Base-by-base conservation (phyloP, 1,140 invertebrate genomes). In the Frieseomelitta varia region DNA sequence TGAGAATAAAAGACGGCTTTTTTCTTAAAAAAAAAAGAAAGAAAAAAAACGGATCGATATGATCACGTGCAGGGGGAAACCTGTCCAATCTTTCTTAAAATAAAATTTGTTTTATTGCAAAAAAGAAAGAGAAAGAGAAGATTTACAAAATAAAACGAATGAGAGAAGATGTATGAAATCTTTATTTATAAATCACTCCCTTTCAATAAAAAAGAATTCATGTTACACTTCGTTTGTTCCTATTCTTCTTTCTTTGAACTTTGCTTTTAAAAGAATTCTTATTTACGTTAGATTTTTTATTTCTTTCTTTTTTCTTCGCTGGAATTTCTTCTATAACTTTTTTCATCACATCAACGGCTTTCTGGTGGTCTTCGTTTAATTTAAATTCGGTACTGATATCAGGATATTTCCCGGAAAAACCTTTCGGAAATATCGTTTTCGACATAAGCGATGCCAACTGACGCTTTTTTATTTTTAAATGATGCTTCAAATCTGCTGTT, bases 341-440 rank as follows among this genome's bases (percentile, higher is more conserved):
- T 82, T 96, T 92, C 96, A 96, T 96, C 4, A 96, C 92, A 91
- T 96, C 94, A 19, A 95, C 88, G 90, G 95, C 92, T 92, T 96
- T 93, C 94, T 96, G 78, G 2, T 93, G 91, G 56, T 94, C 91
- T 14, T 93, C 80, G n/a, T 79, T 30, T 15, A 93, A 17, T 56
- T 89, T 76, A 24, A 87, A 6, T 27, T 92, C 63, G 0, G 90
- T 39, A 88, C 95, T 96, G 19, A 93, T 81, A 1, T 96, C 95
- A 8, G 95, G 95, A 92, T 96, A 97, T 91, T 97, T 97, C 79
- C 96, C 97, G 80, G 96, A 97, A 90, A 97, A 97, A 2, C 96
- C 96, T 92, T 95, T 96, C 0, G 96, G 96, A 87, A 97, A 97
- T 17, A 98, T 88, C 3, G 96, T 96, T 84, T 96, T 95, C 0